Base-by-base conservation (phyloP, 1,140 invertebrate species). In the Drosophila simulans region DNA sequence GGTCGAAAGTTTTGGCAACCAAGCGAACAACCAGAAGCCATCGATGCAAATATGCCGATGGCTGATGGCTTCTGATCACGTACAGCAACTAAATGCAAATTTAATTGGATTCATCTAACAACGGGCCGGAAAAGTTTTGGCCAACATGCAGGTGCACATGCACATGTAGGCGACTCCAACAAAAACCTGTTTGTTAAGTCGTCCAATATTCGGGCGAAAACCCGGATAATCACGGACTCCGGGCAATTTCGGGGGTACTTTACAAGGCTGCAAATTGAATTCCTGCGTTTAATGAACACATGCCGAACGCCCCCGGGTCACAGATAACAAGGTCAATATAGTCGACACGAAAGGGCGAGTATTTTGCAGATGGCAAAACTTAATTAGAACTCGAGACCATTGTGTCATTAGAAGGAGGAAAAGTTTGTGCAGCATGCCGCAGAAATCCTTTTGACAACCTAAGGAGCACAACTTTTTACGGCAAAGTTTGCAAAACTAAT, bases 41-140 rank as follows among this genome's bases (percentile, higher is more conserved):
- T 34, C 42, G 64, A 64, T 64, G 59, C 51, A 55, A 55, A 46
- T 56, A 69, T 55, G 63, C 66, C 51, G 66, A 70, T 69, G 17
- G 46, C 48, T 65, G 59, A 69, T 56, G 64, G 52, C 52, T 15
- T 57, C 68, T 57, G 68, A 70, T 70, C 64, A 71, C 70, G 66
- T 72, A 46, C 46, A 34, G 45, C 52, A 65, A 55, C 55, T 69
- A 73, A 77, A 81, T 77, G 56, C 63, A 66, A 85, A 86, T 70
- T 73, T 75, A 86, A 86, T 85, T 78, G 77, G 62, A 78, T 86
- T 80, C 54, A 11, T 17, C 59, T 46, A 62, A 77, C 54, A 66
- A 71, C 40, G 62, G 31, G 35, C 10, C 25, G 46, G 20, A 13
- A 55, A 80, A 76, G 64, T 60, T 59, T 76, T 40, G 77, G 22